Percentiles rank a stretch among this genome's conserved stretches.
These are phyloP conservation scores for Tuberolachnus salignus DNA, from an alignment of 2,888 invertebrate species.

Conservation along the genomic window DNA sequence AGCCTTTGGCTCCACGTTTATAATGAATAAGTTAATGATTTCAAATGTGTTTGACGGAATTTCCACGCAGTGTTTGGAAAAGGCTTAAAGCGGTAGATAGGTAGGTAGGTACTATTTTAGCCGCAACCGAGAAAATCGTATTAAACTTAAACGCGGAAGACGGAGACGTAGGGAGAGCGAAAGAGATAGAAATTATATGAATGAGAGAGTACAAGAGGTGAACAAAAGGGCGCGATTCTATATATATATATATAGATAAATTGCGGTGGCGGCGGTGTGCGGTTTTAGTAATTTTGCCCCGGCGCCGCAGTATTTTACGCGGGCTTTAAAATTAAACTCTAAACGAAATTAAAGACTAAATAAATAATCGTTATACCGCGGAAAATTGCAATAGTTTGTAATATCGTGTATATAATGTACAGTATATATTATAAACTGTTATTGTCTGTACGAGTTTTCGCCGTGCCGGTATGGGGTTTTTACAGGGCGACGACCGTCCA, in stretches of 20 bases:
- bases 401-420: neutral
- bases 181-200: no score
- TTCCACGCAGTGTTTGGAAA: no score
- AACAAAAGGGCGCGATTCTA: neutral
- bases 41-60: no score
- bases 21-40: no score
- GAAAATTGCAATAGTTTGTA: conserved; percentile 8
- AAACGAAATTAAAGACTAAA: conserved; percentile 50
- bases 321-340: conserved; percentile 47
- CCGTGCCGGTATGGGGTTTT: neutral
- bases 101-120: no score
- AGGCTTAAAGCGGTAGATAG: no score
- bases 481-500: conserved; percentile 8
- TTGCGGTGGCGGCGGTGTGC: conserved; percentile 5
- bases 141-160: no score
- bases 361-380: conserved; percentile 38
- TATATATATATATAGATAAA: neutral
- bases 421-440: neutral
- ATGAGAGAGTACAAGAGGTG: neutral
- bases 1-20: no score
- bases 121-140: no score
- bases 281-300: conserved; percentile 29
- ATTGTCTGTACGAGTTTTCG: neutral
- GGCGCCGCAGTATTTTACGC: conserved; percentile 9
- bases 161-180: neutral